These are phyloP conservation scores for Novumbra hubbsi DNA, from an alignment of 2,797 vertebrate species.

Conservation along the genomic window DNA sequence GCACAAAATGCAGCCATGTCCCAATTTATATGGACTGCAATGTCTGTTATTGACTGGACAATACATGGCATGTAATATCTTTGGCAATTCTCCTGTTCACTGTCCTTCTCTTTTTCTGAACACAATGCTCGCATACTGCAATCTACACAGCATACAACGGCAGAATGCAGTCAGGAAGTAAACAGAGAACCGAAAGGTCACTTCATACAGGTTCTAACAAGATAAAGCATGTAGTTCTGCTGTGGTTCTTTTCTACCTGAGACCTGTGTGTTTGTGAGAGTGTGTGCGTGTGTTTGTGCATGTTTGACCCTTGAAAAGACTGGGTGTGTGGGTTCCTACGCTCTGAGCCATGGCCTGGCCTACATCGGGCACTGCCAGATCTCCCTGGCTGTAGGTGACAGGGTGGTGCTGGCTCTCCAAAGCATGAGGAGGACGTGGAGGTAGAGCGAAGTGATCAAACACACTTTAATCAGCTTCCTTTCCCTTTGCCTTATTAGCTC, in stretches of 20 bases:
- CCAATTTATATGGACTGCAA: too few relatives aligned
- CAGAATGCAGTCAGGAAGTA: conserved; percentile 10
- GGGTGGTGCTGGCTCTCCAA: conserved; percentile 22
- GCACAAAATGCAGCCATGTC: too few relatives aligned
- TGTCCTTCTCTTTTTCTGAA: conserved; percentile 43
- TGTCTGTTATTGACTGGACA: neutral
- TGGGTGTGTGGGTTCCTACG: conserved; percentile 25
- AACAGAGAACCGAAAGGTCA: conserved; percentile 69
- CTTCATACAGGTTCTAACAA: conserved; percentile 68
- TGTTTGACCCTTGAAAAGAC: conserved; percentile 33
- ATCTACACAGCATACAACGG: neutral
- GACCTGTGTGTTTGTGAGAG: neutral
- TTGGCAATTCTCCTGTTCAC: conserved; percentile 42
- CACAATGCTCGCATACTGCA: neutral
- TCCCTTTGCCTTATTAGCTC: conserved; percentile 14
- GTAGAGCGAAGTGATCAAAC: conserved; percentile 33
- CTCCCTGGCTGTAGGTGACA: conserved; percentile 32
- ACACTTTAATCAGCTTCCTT: conserved; percentile 35
- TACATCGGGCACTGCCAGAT: conserved; percentile 5
- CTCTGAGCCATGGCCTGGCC: conserved; percentile 13
- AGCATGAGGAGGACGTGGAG: conserved; percentile 7
- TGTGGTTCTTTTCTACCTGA: conserved; percentile 42
- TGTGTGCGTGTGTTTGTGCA: conserved; percentile 32
- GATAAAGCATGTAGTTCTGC: conserved; percentile 73
- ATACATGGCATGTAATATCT: neutral